Base-by-base conservation (phyloP, 2,888 invertebrate species). In the Melanotus villosus region DNA sequence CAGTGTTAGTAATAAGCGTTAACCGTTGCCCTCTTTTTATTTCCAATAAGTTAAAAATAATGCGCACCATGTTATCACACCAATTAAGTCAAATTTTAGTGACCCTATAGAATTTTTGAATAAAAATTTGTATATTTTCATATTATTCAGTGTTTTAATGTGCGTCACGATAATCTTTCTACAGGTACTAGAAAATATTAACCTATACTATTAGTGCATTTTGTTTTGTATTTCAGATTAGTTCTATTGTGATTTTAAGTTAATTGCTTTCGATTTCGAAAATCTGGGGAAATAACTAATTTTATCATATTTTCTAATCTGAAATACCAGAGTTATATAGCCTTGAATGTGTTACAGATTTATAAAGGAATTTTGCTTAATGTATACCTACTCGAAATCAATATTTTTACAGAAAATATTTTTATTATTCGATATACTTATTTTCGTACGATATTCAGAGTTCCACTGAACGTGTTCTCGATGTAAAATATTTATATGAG, bases 131-230 rank as follows among this genome's bases (percentile, higher is more conserved):
- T 79, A 76, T 76, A 89, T 89, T 89, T 89, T 89, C 89, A 86
- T 89, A 89, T 88, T 88, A 86, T 87, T 87, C 87, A 86, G 87
- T 87, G 87, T 88, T 88, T 88, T 88, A 81, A 86, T 78, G 88
- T 88, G 86, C 87, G 89, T 86, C 86, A 88, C 86, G 89, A 85
- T 85, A 85, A 85, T 85, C 85, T 84, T 78, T 77, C 64, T 54
- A 54, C 73, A 74, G 78, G 78, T 78, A 78, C 69, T 74, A 65
- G 60, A 74, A 72, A 73, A 85, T 59, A 85, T 66, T 52, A 56
- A 41, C 58, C 62, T 66, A 64, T 56, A 56, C 56, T 52, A 52
- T 50, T 26, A 47, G 45, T 14, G 45, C 41, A 23, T 45, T 67
- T 62, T 50, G 66, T 71, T 69, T 72, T 76, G 76, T 73, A 75